Evolutionary conservation across 2,797 vertebrate genomes (phyloP).

Genomic region (Phrynocephalus guinanensis): DNA sequence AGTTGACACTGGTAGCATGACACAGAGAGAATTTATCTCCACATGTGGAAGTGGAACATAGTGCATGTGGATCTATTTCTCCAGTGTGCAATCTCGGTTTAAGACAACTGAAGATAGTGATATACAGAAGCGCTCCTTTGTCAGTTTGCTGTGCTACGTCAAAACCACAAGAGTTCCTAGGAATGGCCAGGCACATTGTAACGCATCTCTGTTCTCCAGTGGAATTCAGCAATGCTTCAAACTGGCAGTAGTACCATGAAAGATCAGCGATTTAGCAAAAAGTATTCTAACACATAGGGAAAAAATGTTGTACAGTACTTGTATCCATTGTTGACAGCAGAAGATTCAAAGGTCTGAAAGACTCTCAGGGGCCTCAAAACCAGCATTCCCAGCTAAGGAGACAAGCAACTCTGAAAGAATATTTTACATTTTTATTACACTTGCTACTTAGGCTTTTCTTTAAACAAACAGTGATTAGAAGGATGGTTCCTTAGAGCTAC

Average conservation of each 20-base stretch:
- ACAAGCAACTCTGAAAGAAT: background rate
- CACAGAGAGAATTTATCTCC: background rate
- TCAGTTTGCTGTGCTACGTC: background rate
- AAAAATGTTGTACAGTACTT: too few species aligned
- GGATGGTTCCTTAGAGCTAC: background rate
- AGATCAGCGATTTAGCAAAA: background rate
- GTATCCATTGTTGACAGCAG: background rate
- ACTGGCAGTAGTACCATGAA: background rate
- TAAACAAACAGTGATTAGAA: background rate
- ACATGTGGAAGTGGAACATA: too few species aligned
- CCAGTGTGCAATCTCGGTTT: background rate
- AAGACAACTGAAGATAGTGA: background rate
- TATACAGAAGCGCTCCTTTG: background rate
- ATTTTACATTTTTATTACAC: background rate
- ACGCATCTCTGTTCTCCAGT: background rate
- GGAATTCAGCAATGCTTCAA: background rate
- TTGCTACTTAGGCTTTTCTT: background rate
- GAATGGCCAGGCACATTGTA: background rate
- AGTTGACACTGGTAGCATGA: background rate
- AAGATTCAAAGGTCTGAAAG: background rate
- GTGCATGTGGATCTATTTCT: background rate
- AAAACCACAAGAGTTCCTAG: background rate
- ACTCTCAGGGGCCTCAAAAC: background rate
- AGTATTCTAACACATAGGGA: too few species aligned
- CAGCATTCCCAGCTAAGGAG: background rate